Conservation (phyloP, 2,888 invertebrate species). For the Rosalia funebris region DNA sequence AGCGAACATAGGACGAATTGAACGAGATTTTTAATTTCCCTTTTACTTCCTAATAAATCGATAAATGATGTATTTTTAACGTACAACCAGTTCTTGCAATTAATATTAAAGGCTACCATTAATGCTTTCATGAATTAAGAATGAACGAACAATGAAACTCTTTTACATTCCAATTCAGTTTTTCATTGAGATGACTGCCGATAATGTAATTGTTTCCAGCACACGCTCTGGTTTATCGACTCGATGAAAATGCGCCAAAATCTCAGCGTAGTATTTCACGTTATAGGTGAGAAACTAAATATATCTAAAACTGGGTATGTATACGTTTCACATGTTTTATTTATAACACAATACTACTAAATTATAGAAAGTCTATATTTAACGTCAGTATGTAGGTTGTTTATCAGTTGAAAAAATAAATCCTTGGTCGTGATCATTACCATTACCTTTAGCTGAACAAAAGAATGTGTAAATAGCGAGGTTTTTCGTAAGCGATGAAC, state of each 20-base stretch:
- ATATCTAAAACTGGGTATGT: too few species aligned
- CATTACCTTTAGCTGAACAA: slow-evolving; percentile 9
- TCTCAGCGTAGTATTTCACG: too few species aligned
- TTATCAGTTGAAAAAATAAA: slow-evolving; percentile 17
- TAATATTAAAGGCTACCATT: too few species aligned
- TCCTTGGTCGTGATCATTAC: slow-evolving; percentile 13
- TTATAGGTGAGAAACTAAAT: too few species aligned
- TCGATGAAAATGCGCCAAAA: too few species aligned
- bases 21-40: too few species aligned
- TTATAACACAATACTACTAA: slow-evolving; percentile 1
- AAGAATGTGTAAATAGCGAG: slow-evolving; percentile 6
- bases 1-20: too few species aligned
- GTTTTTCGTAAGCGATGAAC: not conserved
- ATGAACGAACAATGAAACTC: too few species aligned
- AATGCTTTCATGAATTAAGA: too few species aligned
- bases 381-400: slow-evolving; percentile 12
- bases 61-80: too few species aligned
- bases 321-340: slow-evolving; percentile 3
- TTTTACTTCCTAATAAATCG: too few species aligned
- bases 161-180: not conserved
- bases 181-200: not conserved
- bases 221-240: not conserved
- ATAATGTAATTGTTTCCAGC: not conserved
- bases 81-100: too few species aligned
- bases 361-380: slow-evolving; percentile 9